Base-by-base conservation (phyloP, 2,797 vertebrate genomes). In the Cossypha polioptera region DNA sequence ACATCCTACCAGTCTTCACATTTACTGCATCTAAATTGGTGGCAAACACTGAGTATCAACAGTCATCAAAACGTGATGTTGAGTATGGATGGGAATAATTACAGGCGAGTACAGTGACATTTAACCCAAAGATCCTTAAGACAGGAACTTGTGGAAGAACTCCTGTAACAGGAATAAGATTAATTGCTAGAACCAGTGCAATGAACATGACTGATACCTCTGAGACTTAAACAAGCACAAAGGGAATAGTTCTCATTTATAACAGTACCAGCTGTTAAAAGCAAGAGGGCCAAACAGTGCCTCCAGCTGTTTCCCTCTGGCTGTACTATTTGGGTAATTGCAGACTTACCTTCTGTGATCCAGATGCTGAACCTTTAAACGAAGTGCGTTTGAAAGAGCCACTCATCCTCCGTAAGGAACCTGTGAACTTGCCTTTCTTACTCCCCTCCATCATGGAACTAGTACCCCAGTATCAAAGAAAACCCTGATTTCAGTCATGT, bases 341-440 rank as follows among this genome's bases (percentile, higher is more conserved):
- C 79, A 45, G 17, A 96, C 99, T 98, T 98, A 99, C 99, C 99
- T 98, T 99, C 97, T 99, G 99, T 0, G 99, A 99, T 92, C 98
- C 99, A 9, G 99, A 99, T 6, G 98, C 57, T 53, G 98, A 98
- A 90, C 99, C 99, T 97, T 99, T 99, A 96, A 99, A 98, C 3
- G 99, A 99, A 51, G 98, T 92, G 48, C 98, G 98, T 96, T 98
- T 99, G 95, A 99, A 98, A 72, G 98, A 99, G 83, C 98, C 97
- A 66, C 98, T 97, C 94, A 98, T 98, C 80, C 97, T 97, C 66
- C 93, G 97, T 73, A 97, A 91, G 68, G 98, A 98, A 36, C 96
- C 98, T 66, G 97, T 69, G 14, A 96, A 65, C 77, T 94, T 87
- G 14, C 93, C 87, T 90, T 97, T 98, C 78, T 97, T 97, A 24